Evolutionary conservation across 2,888 invertebrate genomes (phyloP).

Genomic region (Cephus nigrinus): DNA sequence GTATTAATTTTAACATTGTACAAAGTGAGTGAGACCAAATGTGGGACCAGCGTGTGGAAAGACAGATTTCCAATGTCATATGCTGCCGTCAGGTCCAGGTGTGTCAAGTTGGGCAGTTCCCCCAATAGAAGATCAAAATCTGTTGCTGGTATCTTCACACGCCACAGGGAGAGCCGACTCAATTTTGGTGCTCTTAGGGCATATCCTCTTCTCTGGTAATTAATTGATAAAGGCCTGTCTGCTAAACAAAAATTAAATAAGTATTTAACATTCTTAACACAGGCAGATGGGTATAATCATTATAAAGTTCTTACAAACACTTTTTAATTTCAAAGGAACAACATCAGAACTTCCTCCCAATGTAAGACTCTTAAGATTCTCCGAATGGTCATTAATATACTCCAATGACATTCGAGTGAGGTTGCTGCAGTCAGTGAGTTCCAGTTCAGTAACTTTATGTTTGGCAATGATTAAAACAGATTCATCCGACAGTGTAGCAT

Average conservation of each 20-base stretch:
- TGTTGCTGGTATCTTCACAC: conserved; percentile 68
- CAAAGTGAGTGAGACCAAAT: conserved; percentile 80
- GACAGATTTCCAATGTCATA: conserved; percentile 74
- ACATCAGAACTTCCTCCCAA: conserved; percentile 77
- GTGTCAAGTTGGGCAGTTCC: conserved; percentile 72
- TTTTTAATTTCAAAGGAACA: conserved; percentile 61
- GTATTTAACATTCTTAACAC: conserved; percentile 16
- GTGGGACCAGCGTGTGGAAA: conserved; percentile 74
- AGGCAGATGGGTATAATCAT: neutral
- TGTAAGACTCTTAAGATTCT: conserved; percentile 76
- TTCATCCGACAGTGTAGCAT: conserved; percentile 78
- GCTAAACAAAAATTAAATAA: conserved; percentile 26
- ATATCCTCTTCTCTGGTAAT: conserved; percentile 66
- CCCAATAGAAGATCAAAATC: conserved; percentile 71
- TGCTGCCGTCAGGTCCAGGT: conserved; percentile 80
- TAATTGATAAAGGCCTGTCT: conserved; percentile 33
- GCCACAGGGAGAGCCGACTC: conserved; percentile 71
- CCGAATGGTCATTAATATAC: conserved; percentile 76
- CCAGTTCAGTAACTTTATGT: conserved; percentile 80
- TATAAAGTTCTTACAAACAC: conserved; percentile 23
- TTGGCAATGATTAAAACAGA: conserved; percentile 78
- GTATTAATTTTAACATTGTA: conserved; percentile 76
- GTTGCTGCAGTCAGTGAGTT: conserved; percentile 79
- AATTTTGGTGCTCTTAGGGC: conserved; percentile 73
- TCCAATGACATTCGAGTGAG: conserved; percentile 75